A percentile compares a stretch with the other conserved stretches of the same genome.
Conservation (phyloP, 2,888 invertebrate genomes). For the Allolobophora icterica region DNA sequence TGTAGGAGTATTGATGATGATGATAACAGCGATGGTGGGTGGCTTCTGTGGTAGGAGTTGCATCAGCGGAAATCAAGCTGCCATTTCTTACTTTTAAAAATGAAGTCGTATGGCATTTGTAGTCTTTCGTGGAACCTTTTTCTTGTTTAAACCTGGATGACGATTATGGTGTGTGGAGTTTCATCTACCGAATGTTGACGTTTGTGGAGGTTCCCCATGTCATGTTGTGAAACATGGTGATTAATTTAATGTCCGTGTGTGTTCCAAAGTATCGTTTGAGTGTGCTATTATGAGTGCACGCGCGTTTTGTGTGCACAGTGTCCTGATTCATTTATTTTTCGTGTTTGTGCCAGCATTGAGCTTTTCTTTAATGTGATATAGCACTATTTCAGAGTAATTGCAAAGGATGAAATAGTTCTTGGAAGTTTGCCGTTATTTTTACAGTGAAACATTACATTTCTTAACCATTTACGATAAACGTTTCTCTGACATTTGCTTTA, state of each 20-base stretch:
- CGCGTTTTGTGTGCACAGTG: not conserved
- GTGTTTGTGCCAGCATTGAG: not conserved
- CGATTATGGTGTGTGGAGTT: not conserved
- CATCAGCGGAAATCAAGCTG: not conserved
- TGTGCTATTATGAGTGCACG: not conserved
- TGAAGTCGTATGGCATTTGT: not conserved
- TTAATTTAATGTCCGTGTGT: not conserved
- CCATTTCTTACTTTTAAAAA: not conserved
- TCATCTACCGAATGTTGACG: no score
- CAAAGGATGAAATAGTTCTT: not conserved
- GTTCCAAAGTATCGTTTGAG: conserved; percentile 3
- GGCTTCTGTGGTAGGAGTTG: not conserved
- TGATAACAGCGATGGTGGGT: not conserved
- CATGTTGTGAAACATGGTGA: not conserved
- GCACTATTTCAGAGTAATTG: not conserved
- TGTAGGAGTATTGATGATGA: not conserved
- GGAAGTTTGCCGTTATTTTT: conserved; percentile 13
- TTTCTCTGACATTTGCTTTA: not conserved
- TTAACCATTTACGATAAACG: not conserved
- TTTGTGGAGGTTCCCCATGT: no score
- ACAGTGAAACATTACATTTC: not conserved
- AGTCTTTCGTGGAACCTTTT: not conserved
- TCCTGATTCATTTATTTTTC: not conserved
- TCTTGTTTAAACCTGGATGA: not conserved
- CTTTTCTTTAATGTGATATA: not conserved